Evolutionary conservation across 1,140 invertebrate genomes (phyloP), one percentile per base, ranked within the genome.

Genomic region (Leptinotarsa lineolata): DNA sequence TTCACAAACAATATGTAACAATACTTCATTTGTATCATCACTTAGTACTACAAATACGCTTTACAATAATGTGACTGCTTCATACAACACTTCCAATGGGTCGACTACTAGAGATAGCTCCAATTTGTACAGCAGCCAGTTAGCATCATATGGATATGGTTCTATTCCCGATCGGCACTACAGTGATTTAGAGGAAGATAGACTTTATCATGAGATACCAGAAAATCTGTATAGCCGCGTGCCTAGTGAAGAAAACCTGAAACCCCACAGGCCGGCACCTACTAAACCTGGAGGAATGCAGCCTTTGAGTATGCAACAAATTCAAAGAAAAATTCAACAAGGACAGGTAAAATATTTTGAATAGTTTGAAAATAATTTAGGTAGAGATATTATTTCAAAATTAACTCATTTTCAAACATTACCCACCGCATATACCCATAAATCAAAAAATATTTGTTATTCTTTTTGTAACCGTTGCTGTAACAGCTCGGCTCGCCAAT

Each of bases 251-350:
- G 77, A 82, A 39, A 71, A 73, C 0, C 75, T 84, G 39, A 81
- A 78, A 45, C 84, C 84, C 6, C 83, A 84, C 67, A 73, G 84
- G n/a, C 83, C 83, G 11, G 84, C 83, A n/a, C 83, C 84, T 2
- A 78, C 81, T 22, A 80, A 81, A 16, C 82, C 82, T 3, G 74
- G 76, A 16, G 74, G 70, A 8, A 24, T 77, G 13, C 81, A 83
- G 46, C 83, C 82, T 4, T 77, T 81, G 45, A 84, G 83, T 66
- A 83, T 84, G 80, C 84, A 85, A 72, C 84, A 85, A 72, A 80
- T 85, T 15, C 84, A 85, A 73, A 74, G 84, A 30, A 82, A 83
- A 75, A 77, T 85, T 24, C 81, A 84, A 72, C 81, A 81, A 68
- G 80, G 80, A 24, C 80, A 81, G 73, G 82, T 83, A 80, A 80